phyloP scores from a whole-genome alignment of 2,113 vertebrate genomes.

The Rhabdomys dilectus region DNA sequence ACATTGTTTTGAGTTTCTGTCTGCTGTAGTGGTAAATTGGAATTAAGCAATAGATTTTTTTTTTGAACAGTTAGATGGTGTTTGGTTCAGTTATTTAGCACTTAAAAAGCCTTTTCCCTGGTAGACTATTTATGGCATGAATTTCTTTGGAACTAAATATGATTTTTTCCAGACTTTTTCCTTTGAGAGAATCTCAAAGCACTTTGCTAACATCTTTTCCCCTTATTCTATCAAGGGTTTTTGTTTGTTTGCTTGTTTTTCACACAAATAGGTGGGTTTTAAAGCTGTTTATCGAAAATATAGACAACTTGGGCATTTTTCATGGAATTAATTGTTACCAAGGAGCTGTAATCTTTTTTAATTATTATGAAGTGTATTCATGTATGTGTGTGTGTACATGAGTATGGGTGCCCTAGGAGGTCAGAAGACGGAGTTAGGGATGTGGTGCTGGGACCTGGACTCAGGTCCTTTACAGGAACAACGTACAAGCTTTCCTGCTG shows the following conservation, averaged over 20 bases:
- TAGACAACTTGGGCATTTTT: neutral
- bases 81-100: slow-evolving; percentile 52
- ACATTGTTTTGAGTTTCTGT: slow-evolving; percentile 47
- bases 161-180: slow-evolving; percentile 23
- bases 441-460: neutral
- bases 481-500: neutral
- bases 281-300: neutral
- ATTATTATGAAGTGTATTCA: neutral
- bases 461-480: neutral
- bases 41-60: slow-evolving; percentile 63
- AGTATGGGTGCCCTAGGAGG: neutral
- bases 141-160: slow-evolving; percentile 46
- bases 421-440: neutral
- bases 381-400: neutral
- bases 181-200: slow-evolving; percentile 19
- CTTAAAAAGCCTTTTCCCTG: slow-evolving; percentile 44
- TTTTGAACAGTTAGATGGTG: slow-evolving; percentile 39
- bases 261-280: neutral
- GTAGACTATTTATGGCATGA: neutral
- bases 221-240: neutral
- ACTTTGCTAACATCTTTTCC: slow-evolving; percentile 54
- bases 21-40: neutral
- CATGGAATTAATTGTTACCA: slow-evolving; percentile 19
- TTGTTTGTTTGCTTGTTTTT: neutral
- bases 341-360: slow-evolving; percentile 46